phyloP scores from a whole-genome alignment of 2,888 invertebrate genomes.

The Meiosimyza decipiens region DNA sequence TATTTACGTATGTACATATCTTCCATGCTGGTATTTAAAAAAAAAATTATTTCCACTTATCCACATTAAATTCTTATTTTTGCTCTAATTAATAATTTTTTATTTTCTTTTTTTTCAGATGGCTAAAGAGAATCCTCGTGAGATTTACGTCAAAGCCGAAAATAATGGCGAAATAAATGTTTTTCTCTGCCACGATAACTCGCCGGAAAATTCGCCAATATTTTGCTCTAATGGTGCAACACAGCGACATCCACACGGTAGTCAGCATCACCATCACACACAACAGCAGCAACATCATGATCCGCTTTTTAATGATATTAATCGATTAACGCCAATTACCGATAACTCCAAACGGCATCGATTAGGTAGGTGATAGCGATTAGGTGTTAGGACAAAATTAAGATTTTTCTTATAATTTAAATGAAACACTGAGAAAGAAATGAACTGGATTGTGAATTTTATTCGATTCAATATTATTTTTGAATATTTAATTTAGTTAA shows the following conservation, averaged over 20 bases:
- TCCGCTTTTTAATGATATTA: slow-evolving; percentile 74
- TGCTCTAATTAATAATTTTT: slow-evolving; percentile 21
- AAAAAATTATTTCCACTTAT: slow-evolving; percentile 8
- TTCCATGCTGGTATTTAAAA: too few species aligned
- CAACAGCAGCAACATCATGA: slow-evolving; percentile 65
- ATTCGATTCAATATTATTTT: too few species aligned
- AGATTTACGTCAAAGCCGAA: slow-evolving; percentile 90
- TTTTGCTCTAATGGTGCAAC: slow-evolving; percentile 53
- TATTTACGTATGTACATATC: too few species aligned
- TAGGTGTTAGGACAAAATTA: background rate
- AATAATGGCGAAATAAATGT: slow-evolving; percentile 93
- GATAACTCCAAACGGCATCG: slow-evolving; percentile 68
- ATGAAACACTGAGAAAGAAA: too few species aligned
- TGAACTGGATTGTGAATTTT: too few species aligned
- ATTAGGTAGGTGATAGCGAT: slow-evolving; percentile 58
- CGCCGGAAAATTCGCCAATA: slow-evolving; percentile 64
- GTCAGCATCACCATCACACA: slow-evolving; percentile 48
- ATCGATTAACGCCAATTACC: slow-evolving; percentile 70
- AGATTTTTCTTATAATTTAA: background rate
- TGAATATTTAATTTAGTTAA: too few species aligned
- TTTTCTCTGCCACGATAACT: slow-evolving; percentile 90
- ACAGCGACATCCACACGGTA: slow-evolving; percentile 46
- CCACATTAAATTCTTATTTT: background rate
- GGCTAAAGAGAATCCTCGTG: slow-evolving; percentile 74
- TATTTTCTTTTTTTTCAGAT: slow-evolving; percentile 67